Base-by-base conservation (phyloP, 2,888 invertebrate genomes). In the Frankliniella intonsa region DNA sequence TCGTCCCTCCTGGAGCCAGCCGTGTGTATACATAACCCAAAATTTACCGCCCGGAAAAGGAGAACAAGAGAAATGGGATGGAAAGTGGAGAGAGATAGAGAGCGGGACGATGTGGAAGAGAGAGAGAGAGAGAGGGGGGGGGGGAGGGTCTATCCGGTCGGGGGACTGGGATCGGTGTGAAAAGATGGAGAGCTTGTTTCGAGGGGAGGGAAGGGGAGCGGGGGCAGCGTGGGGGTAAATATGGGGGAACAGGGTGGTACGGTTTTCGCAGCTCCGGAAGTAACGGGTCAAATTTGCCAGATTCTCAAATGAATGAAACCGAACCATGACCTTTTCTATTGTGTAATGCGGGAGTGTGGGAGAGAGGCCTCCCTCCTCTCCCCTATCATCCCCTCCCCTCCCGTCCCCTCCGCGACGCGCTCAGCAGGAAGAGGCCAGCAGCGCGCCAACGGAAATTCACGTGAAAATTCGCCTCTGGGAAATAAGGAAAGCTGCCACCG, bases 21-120 rank as follows among this genome's bases (percentile, higher is more conserved):
- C 69, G 69, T 76, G 69, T 76, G 69, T 76, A 76, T 76, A 76
- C 69, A 76, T 76, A 76, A 76, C 69, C 69, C 69, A 76, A 76
- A 76, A 76, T 76, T 76, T 76, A 76, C 69, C 69, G 69, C 69
- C 69, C 69, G 69, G 69, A 76, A 76, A 76, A 76, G 69, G 69
- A 76, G 69, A 76, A 76, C 69, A 76, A 76, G 69, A 76, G 69
- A 76, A 76, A 76, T 76, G 69, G 69, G 69, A 76, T 76, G 69
- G 69, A 76, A 76, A 76, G 69, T 76, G 25, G 69, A 76, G 69
- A 76, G 69, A 22, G 69, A 76, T 76, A 22, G 38, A 38, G 38
- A 38, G 38, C 38, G 38, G 5, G 38, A 38, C 38, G 38, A 5
- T 38, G 38, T 38, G 38, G 38, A 5, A 38, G 38, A 5, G 38